Evolutionary conservation across 1,140 invertebrate genomes (phyloP), one percentile per base, ranked within the genome.

Genomic region (Formica exsecta): DNA sequence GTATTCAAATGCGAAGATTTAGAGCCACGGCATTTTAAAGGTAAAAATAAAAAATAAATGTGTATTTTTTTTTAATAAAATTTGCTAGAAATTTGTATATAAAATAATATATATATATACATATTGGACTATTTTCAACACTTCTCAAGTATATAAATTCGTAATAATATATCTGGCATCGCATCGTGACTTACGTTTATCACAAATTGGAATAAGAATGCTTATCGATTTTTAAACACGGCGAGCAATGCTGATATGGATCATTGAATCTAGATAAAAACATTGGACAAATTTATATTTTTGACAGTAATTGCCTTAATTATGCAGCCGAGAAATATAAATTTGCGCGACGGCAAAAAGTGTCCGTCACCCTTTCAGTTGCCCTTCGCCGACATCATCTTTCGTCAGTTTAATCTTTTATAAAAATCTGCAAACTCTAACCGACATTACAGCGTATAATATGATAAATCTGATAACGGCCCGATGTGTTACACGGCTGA

Each of bases 241-340:
- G 48, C 19, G 11, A 61, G 48, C 32, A 74, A 74, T 29, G 13
- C 25, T 61, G n/a, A 74, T 83, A 74, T 61, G n/a, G 79, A 48
- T 59, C 36, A 81, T 73, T 13, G 68, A 74, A 59, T 83, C 19
- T 83, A 74, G 19, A 71, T 62, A 73, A 41, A 83, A 48, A 22
- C 68, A 54, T 74, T 57, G 66, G 79, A 36, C 36, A 41, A 83
- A 62, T 61, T 83, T 74, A 83, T 61, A 73, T 83, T 22, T 83
- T 73, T 61, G 68, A 83, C 68, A 83, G 68, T 44, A 61, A 83
- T 83, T 70, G 68, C 68, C 57, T 83, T 83, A 83, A 83, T 83
- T 83, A 83, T 83, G 36, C 16, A 44, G 54, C 25, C 54, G 54
- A 73, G 68, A 83, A 83, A 83, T 38, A 83, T 83, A 83, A 83